Evolutionary conservation across 2,113 vertebrate genomes (phyloP).

Genomic region (Corythaeola cristata): DNA sequence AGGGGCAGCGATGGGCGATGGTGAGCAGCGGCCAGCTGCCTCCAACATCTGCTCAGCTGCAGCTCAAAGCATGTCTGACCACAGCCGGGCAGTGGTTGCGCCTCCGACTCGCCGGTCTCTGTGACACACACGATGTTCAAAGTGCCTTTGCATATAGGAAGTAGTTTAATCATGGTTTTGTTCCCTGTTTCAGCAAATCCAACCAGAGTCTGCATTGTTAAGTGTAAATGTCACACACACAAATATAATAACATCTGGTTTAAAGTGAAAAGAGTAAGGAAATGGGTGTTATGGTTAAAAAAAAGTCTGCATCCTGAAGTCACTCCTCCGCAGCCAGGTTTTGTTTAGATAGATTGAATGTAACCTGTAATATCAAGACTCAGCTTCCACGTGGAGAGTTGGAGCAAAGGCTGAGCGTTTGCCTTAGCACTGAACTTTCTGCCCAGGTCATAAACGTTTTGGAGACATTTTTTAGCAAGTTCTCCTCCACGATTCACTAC

Average conservation of each 20-base stretch:
- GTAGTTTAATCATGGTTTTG: slow-evolving; percentile 21
- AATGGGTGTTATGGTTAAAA: slow-evolving; percentile 24
- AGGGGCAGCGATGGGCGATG: neutral
- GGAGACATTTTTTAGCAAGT: neutral
- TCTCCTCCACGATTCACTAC: neutral
- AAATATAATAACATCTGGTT: slow-evolving; percentile 50
- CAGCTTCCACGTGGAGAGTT: neutral
- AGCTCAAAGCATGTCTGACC: neutral
- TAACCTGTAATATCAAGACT: neutral
- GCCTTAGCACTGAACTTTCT: neutral
- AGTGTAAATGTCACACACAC: neutral
- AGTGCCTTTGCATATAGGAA: slow-evolving; percentile 9
- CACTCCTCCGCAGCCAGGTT: neutral
- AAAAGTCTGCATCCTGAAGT: slow-evolving; percentile 34
- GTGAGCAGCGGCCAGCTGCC: neutral
- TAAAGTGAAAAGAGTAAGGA: slow-evolving; percentile 45
- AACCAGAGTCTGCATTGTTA: slow-evolving; percentile 29
- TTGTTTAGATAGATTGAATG: neutral
- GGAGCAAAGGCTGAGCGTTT: neutral
- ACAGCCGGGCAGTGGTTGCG: neutral
- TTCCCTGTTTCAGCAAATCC: slow-evolving; percentile 14
- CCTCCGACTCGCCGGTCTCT: neutral
- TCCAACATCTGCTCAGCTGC: slow-evolving; percentile 23
- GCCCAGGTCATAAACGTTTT: neutral
- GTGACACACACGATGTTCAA: slow-evolving; percentile 28